Evolutionary conservation across 2,113 vertebrate genomes (phyloP).

Genomic region (Mus musculus): GRCm39 chr14:123916501-123917000

Average conservation of each 20-base stretch:
- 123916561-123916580: too few relatives aligned
- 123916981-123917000: not conserved
- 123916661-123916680: not conserved
- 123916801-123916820: not conserved
- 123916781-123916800: not conserved
- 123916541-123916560: not conserved
- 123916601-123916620: not conserved
- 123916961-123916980: not conserved
- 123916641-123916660: not conserved
- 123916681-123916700: not conserved
- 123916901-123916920: not conserved
- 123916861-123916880: not conserved
- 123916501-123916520: not conserved
- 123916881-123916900: not conserved
- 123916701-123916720: not conserved
- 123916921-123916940: not conserved
- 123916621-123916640: not conserved
- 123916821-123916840: not conserved
- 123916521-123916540: not conserved
- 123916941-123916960: not conserved
- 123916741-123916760: not conserved
- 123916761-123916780: not conserved
- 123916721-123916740: not conserved
- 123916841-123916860: not conserved
- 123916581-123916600: too few relatives aligned